phyloP scores from a whole-genome alignment of 2,113 vertebrate species.

The Ploceus nigricollis region DNA sequence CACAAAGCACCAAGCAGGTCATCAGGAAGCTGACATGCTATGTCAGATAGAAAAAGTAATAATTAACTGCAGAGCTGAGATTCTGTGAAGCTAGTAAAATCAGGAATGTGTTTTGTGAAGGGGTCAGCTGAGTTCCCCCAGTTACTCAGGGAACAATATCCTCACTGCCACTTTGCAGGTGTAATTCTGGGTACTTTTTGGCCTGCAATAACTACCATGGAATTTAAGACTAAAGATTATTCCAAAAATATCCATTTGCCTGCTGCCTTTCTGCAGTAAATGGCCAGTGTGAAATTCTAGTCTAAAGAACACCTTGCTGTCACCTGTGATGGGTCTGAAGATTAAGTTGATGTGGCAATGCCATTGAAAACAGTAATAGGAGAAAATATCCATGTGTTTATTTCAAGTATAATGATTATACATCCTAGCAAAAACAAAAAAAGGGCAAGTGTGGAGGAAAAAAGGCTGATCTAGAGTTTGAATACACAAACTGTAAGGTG shows the following conservation, averaged over 20 bases:
- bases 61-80: neutral
- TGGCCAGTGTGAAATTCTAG: neutral
- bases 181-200: neutral
- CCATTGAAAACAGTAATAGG: neutral
- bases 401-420: neutral
- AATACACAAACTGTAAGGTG: neutral
- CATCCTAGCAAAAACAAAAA: neutral
- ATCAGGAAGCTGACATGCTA: neutral
- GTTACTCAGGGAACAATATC: neutral
- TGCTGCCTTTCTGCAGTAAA: neutral
- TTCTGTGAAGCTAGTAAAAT: neutral
- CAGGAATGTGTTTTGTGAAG: neutral
- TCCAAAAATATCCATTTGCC: neutral
- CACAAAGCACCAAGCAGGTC: neutral
- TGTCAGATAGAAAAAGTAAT: neutral
- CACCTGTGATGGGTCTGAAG: neutral
- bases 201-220: neutral
- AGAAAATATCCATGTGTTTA: neutral
- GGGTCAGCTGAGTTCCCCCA: neutral
- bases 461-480: neutral
- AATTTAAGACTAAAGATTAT: neutral
- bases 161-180: neutral
- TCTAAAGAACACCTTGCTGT: neutral
- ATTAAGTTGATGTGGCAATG: neutral
- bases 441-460: neutral